Evolutionary conservation across 2,797 vertebrate genomes (phyloP), one percentile per base, ranked within the genome.

Genomic region (Nyctibius grandis): DNA sequence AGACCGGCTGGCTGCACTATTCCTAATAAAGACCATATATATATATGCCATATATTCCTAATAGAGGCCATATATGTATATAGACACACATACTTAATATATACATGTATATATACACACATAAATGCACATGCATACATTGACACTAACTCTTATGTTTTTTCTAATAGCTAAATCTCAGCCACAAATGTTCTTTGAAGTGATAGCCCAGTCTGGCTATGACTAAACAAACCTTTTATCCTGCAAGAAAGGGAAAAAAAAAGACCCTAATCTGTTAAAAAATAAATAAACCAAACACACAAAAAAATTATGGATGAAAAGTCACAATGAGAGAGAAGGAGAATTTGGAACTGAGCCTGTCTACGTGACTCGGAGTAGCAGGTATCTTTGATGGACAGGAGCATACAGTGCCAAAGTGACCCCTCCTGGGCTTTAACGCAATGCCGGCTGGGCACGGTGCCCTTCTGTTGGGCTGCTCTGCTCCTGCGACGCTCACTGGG

Each of bases 291-390:
- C 2, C 11, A 82, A 82, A 70, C 17, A 14, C 17, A 70, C 6
- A n/a, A 7, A 36, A 56, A 56, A 45, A 5, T 25, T 61, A 34
- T 3, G 7, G 25, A 44, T 44, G 25, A 44, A 83, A 48, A 60
- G 25, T 47, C 29, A n/a, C 20, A n/a, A n/a, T 11, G 11, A 74
- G 15, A 36, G 19, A 76, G 64, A 59, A 70, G 25, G 38, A 76
- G 29, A 7, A 15, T 65, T 20, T 77, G 59, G 64, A 85, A 28
- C 14, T 20, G 28, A 85, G 18, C 36, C n/a, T 77, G 48, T 17
- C 38, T 72, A 14, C 2, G 0, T 31, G 34, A 53, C n/a, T 31
- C 0, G 1, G 20, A 59, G 21, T 12, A 51, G 12, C 26, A n/a
- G 36, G n/a, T 51, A 42, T n/a, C 36, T 81, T n/a, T 61, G 59